Conservation (phyloP, 2,113 vertebrate species). For the Rhinoderma darwinii region DNA sequence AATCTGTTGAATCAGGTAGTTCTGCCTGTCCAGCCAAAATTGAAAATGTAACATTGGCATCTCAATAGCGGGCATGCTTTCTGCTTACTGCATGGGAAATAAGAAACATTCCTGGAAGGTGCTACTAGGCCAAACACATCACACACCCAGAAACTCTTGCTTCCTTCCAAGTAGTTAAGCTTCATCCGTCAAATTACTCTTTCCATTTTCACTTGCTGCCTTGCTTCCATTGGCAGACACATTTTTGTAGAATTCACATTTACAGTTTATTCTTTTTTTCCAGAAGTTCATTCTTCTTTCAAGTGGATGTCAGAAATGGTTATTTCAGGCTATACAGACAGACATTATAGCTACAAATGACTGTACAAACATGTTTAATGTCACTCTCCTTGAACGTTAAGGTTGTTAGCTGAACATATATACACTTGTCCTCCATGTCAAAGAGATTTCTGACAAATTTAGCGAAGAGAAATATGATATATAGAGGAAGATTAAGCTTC, state of each 20-base stretch:
- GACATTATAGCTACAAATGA: neutral
- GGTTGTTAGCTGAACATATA: constrained; percentile 1
- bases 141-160: neutral
- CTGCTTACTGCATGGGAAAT: constrained; percentile 35
- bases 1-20: constrained; percentile 7
- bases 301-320: constrained; percentile 8
- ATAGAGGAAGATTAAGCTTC: constrained; percentile 8
- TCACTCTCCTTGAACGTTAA: neutral
- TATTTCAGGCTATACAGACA: neutral
- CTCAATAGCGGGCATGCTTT: neutral
- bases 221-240: constrained; percentile 10
- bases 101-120: constrained; percentile 10
- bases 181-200: neutral
- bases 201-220: constrained; percentile 9
- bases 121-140: neutral
- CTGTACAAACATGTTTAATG: neutral
- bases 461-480: neutral
- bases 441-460: neutral
- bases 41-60: neutral
- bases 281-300: constrained; percentile 23
- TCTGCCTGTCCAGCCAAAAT: neutral
- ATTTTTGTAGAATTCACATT: neutral
- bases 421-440: constrained; percentile 34
- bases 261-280: neutral
- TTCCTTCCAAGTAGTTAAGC: constrained; percentile 9